Conservation (phyloP, 1,140 invertebrate species). For the Littorina saxatilis region DNA sequence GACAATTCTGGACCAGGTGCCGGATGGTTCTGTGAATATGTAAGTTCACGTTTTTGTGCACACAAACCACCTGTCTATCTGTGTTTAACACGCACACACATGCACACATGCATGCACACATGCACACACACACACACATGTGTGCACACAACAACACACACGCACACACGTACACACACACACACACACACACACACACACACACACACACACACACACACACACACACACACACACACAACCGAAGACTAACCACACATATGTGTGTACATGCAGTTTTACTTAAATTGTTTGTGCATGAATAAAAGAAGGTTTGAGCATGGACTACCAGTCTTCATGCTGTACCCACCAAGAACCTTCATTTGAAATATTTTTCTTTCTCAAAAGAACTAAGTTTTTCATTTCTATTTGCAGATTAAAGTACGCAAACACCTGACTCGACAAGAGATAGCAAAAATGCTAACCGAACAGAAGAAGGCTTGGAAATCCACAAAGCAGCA, state of each 20-base stretch:
- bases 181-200: not conserved
- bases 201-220: constrained; percentile 2
- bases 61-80: not conserved
- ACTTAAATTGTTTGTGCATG: not conserved
- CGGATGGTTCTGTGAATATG: constrained; percentile 69
- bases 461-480: constrained; percentile 47
- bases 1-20: constrained; percentile 66
- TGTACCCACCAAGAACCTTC: too few relatives aligned
- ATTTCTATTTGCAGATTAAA: constrained; percentile 20
- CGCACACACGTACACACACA: constrained; percentile 9
- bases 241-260: not conserved
- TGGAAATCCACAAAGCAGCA: constrained; percentile 31
- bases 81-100: not conserved
- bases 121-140: constrained; percentile 5
- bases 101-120: not conserved
- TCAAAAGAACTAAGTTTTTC: not conserved
- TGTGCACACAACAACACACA: not conserved
- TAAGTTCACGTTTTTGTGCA: too few relatives aligned
- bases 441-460: constrained; percentile 44
- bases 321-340: too few relatives aligned
- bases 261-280: not conserved
- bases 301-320: too few relatives aligned
- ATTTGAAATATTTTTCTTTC: too few relatives aligned
- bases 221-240: not conserved
- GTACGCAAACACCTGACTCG: constrained; percentile 33